Percentiles rank a stretch among this genome's conserved stretches.
phyloP scores from a whole-genome alignment of 2,113 vertebrate genomes.

The Trematomus loennbergii region DNA sequence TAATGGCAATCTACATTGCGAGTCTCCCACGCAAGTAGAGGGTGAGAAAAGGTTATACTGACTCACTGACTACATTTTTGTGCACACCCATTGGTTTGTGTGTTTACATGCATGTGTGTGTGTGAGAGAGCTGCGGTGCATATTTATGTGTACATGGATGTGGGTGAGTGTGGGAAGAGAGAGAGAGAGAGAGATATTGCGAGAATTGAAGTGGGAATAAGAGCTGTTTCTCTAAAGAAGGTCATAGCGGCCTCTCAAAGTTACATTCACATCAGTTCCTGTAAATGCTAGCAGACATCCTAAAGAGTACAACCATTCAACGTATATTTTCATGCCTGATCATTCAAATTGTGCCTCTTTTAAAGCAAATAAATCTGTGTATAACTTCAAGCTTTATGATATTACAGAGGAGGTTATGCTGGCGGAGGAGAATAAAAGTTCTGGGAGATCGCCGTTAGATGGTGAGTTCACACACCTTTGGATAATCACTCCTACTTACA shows the following conservation, averaged over 20 bases:
- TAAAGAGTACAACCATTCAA: slow-evolving; percentile 12
- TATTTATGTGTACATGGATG: slow-evolving; percentile 57
- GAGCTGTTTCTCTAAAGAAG: slow-evolving; percentile 62
- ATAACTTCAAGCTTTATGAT: slow-evolving; percentile 38
- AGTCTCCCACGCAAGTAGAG: slow-evolving; percentile 82
- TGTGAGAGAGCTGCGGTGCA: slow-evolving; percentile 39
- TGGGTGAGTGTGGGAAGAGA: slow-evolving; percentile 75
- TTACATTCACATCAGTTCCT: slow-evolving; percentile 40
- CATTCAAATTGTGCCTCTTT: slow-evolving; percentile 4
- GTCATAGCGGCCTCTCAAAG: slow-evolving; percentile 47
- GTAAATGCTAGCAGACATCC: slow-evolving; percentile 52
- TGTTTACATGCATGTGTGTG: slow-evolving; percentile 40
- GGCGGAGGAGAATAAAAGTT: slow-evolving; percentile 98
- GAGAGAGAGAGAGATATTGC: slow-evolving; percentile 30
- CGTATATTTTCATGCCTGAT: slow-evolving; percentile 26
- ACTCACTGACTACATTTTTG: slow-evolving; percentile 73
- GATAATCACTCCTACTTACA: background rate
- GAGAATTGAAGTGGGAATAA: slow-evolving; percentile 55
- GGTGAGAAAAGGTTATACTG: slow-evolving; percentile 84
- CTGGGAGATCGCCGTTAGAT: slow-evolving; percentile 96
- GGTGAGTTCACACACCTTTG: slow-evolving; percentile 84
- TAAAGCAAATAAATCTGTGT: slow-evolving; percentile 40
- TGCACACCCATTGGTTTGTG: background rate
- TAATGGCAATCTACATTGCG: slow-evolving; percentile 70
- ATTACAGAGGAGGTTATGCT: slow-evolving; percentile 98